Evolutionary conservation across 2,888 invertebrate genomes (phyloP).

Genomic region (Stegophylla sp.): DNA sequence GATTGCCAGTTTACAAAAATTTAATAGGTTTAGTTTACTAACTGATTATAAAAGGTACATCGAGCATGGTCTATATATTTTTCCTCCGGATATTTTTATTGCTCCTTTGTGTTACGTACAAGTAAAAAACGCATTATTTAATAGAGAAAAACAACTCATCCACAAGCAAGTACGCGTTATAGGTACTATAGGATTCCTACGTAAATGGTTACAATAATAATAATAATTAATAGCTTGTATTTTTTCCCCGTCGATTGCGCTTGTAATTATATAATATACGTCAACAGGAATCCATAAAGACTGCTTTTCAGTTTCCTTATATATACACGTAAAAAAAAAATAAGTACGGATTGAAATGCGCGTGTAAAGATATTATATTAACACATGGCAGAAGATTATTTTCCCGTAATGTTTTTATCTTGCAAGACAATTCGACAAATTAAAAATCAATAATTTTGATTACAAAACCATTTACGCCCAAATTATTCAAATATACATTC

Average conservation of each 20-base stretch:
- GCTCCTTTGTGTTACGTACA: constrained; percentile 39
- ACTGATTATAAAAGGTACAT: constrained; percentile 29
- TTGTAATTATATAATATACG: constrained; percentile 3
- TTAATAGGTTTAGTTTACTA: constrained; percentile 4
- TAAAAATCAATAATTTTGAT: no score
- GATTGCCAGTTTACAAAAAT: not conserved
- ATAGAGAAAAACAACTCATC: constrained; percentile 47
- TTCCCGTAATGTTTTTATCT: no score
- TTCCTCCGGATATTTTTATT: constrained; percentile 36
- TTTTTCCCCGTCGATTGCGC: constrained; percentile 29
- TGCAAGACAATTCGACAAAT: no score
- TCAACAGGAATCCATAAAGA: not conserved
- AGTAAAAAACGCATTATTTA: constrained; percentile 27
- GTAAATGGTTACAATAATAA: constrained; percentile 50
- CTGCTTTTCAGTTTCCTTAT: not conserved
- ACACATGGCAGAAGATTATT: no score
- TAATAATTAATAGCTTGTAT: constrained; percentile 46
- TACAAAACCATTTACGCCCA: no score
- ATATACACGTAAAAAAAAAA: not conserved
- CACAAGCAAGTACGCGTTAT: constrained; percentile 11
- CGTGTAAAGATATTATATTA: not conserved
- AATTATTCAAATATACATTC: no score
- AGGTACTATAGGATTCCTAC: constrained; percentile 8
- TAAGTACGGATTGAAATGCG: not conserved
- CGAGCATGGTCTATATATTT: constrained; percentile 42